Evolutionary conservation across 2,888 invertebrate genomes (phyloP).

Genomic region (Epinotia nisella): DNA sequence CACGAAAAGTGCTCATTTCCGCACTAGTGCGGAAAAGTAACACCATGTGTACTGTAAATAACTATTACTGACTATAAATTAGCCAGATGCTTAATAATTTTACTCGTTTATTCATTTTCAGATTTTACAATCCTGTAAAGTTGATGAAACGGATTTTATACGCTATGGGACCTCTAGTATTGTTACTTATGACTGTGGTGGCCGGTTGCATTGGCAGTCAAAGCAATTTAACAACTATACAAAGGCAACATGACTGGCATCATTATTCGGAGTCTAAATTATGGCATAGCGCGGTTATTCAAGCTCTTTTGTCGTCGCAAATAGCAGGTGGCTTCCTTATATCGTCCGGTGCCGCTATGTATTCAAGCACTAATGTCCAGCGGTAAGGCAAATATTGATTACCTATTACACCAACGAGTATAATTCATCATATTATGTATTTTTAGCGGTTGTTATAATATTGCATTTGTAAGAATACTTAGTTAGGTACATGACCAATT

Average conservation of each 20-base stretch:
- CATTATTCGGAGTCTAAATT: slow-evolving; percentile 60
- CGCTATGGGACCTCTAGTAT: slow-evolving; percentile 58
- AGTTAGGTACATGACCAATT: too few species aligned
- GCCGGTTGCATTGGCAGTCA: slow-evolving; percentile 56
- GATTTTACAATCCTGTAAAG: slow-evolving; percentile 72
- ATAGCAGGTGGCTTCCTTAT: slow-evolving; percentile 72
- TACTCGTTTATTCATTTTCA: slow-evolving; percentile 61
- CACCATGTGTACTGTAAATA: too few species aligned
- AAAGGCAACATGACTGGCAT: slow-evolving; percentile 56
- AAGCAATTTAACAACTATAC: slow-evolving; percentile 52
- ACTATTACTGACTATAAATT: too few species aligned
- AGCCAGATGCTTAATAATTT: not conserved
- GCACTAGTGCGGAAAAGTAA: too few species aligned
- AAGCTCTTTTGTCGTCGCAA: slow-evolving; percentile 69
- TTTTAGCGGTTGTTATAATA: not conserved
- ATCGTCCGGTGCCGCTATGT: slow-evolving; percentile 68
- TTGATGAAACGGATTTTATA: slow-evolving; percentile 71
- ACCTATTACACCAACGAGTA: not conserved
- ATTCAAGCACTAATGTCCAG: slow-evolving; percentile 66
- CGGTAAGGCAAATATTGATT: slow-evolving; percentile 61
- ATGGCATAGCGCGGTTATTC: slow-evolving; percentile 68
- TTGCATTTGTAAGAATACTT: not conserved
- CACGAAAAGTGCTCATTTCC: too few species aligned
- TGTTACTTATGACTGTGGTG: slow-evolving; percentile 57
- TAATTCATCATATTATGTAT: not conserved